phyloP scores from a whole-genome alignment of 1,140 invertebrate species.

The Eubasilissa regina region DNA sequence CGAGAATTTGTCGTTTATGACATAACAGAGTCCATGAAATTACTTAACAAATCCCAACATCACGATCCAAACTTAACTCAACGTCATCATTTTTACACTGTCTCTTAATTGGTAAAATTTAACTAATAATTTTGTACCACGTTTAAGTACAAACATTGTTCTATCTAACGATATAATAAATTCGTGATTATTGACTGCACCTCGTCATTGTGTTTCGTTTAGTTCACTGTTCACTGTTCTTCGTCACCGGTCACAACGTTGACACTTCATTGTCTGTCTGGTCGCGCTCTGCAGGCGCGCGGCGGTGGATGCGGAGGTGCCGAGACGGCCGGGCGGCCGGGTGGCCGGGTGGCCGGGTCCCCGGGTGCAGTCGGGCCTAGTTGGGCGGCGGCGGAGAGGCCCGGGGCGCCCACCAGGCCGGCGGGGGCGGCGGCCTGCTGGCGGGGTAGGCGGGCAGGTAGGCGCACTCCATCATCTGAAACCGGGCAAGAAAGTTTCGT shows the following conservation, averaged over 20 bases:
- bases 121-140: conserved; percentile 21
- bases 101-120: conserved; percentile 40
- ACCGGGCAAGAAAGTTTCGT: conserved; percentile 11
- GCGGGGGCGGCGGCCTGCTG: conserved; percentile 29
- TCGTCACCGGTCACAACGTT: background rate
- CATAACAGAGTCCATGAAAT: conserved; percentile 18
- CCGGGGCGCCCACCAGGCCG: conserved; percentile 53
- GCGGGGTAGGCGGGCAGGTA: conserved; percentile 56
- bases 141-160: conserved; percentile 18
- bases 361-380: conserved; percentile 18
- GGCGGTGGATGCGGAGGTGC: background rate
- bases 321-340: background rate
- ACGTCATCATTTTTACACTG: conserved; percentile 40
- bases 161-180: conserved; percentile 34
- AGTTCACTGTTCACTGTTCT: background rate
- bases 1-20: background rate
- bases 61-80: conserved; percentile 30
- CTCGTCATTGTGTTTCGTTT: conserved; percentile 1
- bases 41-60: conserved; percentile 32
- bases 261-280: background rate
- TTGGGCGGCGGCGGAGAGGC: conserved; percentile 33
- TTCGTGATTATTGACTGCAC: conserved; percentile 23
- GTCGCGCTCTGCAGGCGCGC: conserved; percentile 2
- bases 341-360: background rate
- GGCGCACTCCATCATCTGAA: conserved; percentile 61